These are phyloP conservation scores for Eumeta japonica DNA, from an alignment of 1,140 invertebrate genomes.

Conservation along the genomic window DNA sequence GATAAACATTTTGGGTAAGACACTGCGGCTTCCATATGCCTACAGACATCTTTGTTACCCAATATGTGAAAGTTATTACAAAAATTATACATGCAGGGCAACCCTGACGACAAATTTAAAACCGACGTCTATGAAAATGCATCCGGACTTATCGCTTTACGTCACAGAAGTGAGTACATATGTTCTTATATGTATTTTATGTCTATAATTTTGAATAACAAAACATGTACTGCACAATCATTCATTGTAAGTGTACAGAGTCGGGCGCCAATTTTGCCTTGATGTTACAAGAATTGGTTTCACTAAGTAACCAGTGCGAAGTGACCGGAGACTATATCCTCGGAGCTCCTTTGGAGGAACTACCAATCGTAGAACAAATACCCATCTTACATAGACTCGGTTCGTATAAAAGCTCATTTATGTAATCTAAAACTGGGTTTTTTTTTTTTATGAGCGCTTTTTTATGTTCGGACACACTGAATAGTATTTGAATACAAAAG, in stretches of 20 bases:
- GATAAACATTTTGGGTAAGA: conserved; percentile 67
- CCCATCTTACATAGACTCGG: conserved; percentile 72
- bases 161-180: conserved; percentile 38
- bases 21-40: too few species aligned
- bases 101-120: conserved; percentile 40
- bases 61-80: not conserved
- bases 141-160: conserved; percentile 41
- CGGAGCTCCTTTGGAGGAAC: conserved; percentile 65
- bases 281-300: conserved; percentile 64
- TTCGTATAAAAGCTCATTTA: conserved; percentile 19
- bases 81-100: conserved; percentile 22
- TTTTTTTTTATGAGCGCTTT: not conserved
- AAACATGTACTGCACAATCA: not conserved
- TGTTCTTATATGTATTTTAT: not conserved
- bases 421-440: not conserved
- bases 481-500: too few species aligned
- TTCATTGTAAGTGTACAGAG: conserved; percentile 48
- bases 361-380: conserved; percentile 78
- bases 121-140: conserved; percentile 33
- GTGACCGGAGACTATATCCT: conserved; percentile 65
- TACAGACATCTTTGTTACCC: not conserved
- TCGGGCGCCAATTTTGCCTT: conserved; percentile 64
- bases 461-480: not conserved
- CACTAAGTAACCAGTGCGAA: conserved; percentile 68
- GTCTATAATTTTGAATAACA: not conserved